Conservation (phyloP, 2,113 vertebrate genomes). For the Lota lota region DNA sequence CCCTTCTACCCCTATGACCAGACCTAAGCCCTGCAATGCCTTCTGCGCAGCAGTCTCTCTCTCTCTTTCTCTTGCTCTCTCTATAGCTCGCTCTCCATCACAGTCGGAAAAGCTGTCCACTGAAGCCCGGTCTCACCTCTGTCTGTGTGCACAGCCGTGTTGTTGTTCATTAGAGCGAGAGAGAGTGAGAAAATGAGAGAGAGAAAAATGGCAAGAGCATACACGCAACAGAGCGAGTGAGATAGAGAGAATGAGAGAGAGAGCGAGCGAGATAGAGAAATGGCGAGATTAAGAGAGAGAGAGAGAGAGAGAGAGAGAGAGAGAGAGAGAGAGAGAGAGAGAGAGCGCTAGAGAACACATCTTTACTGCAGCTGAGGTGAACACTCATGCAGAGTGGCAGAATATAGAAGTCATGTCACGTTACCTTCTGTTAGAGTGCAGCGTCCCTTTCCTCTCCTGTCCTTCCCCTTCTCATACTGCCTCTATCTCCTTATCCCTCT, state of each 20-base stretch:
- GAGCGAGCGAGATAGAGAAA: too few relatives aligned
- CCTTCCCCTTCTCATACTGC: not conserved
- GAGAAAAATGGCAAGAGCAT: too few relatives aligned
- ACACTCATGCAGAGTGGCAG: too few relatives aligned
- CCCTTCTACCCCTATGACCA: conserved; percentile 7
- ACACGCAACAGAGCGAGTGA: too few relatives aligned
- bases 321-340: too few relatives aligned
- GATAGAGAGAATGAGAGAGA: too few relatives aligned
- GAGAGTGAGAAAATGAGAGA: not conserved
- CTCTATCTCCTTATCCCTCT: not conserved
- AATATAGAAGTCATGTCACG: not conserved
- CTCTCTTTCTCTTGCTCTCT: conserved; percentile 25
- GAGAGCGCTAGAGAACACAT: too few relatives aligned
- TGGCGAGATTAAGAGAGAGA: too few relatives aligned
- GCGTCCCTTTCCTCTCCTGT: conserved; percentile 1
- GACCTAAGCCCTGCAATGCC: conserved; percentile 10
- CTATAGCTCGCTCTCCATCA: not conserved
- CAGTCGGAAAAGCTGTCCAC: not conserved
- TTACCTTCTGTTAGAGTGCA: conserved; percentile 21
- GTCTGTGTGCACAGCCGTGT: not conserved
- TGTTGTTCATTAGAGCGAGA: too few relatives aligned
- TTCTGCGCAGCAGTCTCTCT: conserved; percentile 30
- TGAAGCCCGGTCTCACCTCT: not conserved
- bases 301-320: too few relatives aligned
- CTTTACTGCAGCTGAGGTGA: conserved; percentile 22